Evolutionary conservation across 2,113 vertebrate genomes (phyloP), one percentile per base, ranked within the genome.

Genomic region (Falcunculus frontatus): DNA sequence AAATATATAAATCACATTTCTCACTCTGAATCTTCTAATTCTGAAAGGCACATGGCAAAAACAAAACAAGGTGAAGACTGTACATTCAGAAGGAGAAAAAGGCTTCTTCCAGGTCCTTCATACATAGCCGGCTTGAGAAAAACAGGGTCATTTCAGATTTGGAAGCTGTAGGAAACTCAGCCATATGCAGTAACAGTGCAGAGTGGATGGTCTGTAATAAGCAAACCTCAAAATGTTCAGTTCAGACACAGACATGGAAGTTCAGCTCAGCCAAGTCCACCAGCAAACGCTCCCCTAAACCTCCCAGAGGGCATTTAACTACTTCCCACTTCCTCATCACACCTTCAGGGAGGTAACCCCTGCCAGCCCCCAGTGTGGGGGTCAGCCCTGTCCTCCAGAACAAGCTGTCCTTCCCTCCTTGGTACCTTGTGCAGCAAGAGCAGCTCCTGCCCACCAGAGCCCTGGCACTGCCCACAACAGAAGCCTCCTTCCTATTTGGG

Each of bases 1-100:
- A 94, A 88, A 84, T 93, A 93, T 42, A 82, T 63, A 92, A 95
- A 81, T 76, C 20, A 42, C 29, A 35, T 82, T 89, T 85, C 87
- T 93, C 44, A 30, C 23, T 92, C 57, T 13, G 10, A 69, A 75
- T 80, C 60, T 79, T 65, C 64, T 73, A 42, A 74, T 77, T 76
- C 79, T 93, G 57, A 33, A 87, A 78, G 52, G 35, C 52, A 67
- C 11, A 8, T 10, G 19, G 37, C 27, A 73, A 80, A 86, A 73
- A 4, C 42, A 81, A 84, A 76, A 83, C 37, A 86, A 87, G 59
- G 55, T 33, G 33, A 74, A 12, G 27, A 46, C 25, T 44, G 29
- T n/a, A 33, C 30, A 3, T 62, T 84, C 32, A 70, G 63, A 55
- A 74, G 63, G 23, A 62, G 46, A n/a, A 59, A 77, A 73, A 68